Conservation (phyloP, 2,797 vertebrate genomes). For the Cacajao melanocephalus region DNA sequence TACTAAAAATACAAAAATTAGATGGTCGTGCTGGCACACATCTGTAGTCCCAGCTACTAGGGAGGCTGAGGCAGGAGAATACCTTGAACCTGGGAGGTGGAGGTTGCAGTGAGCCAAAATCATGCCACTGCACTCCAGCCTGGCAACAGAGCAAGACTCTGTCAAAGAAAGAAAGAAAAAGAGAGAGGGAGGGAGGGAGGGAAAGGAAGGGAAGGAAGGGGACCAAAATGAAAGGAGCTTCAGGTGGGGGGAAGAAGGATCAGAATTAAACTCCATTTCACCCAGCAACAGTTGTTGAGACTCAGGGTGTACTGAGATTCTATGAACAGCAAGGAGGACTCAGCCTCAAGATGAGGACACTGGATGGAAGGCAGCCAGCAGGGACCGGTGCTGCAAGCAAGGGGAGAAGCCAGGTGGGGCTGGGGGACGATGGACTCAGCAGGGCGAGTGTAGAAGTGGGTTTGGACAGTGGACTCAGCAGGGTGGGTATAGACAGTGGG, state of each 20-base stretch:
- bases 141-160: too few relatives aligned
- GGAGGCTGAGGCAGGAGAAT: too few relatives aligned
- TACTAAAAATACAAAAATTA: too few relatives aligned
- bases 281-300: background rate
- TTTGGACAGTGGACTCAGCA: rapidly evolving
- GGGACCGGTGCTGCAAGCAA: background rate
- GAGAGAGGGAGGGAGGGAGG: too few relatives aligned
- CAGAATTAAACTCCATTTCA: background rate
- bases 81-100: too few relatives aligned
- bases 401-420: background rate
- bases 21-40: too few relatives aligned
- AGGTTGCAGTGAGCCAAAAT: too few relatives aligned
- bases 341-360: rapidly evolving
- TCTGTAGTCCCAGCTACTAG: too few relatives aligned
- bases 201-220: background rate
- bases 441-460: rapidly evolving
- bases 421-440: rapidly evolving
- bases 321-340: background rate
- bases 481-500: rapidly evolving
- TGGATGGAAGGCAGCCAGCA: background rate
- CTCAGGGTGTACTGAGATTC: rapidly evolving
- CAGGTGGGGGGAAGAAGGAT: background rate
- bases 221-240: background rate
- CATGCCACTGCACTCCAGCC: too few relatives aligned
- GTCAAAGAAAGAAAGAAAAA: too few relatives aligned